These are phyloP conservation scores for Pseudococcus jackbeardsleyi DNA, from an alignment of 2,888 invertebrate species.

Conservation along the genomic window DNA sequence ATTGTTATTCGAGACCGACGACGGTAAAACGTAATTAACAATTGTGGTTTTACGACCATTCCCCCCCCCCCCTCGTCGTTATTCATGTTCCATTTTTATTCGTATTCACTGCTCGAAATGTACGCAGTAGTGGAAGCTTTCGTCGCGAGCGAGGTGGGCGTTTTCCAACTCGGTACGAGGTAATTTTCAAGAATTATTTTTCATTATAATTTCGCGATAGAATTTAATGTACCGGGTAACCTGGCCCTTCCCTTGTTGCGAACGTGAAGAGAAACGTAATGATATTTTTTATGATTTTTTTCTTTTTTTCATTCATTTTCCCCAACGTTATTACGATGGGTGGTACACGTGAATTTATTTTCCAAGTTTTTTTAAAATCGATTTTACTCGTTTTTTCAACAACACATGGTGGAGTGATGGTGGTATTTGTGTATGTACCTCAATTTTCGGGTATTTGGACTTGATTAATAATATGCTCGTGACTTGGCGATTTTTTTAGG, in stretches of 20 bases:
- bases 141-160: neutral
- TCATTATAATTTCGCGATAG: neutral
- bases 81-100: neutral
- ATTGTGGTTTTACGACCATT: constrained; percentile 3
- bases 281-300: too few species aligned
- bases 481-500: too few species aligned
- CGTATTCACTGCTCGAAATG: neutral
- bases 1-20: neutral
- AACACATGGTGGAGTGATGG: too few species aligned
- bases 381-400: too few species aligned
- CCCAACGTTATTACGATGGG: too few species aligned
- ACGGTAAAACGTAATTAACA: neutral
- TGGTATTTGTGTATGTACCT: too few species aligned
- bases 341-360: too few species aligned
- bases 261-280: too few species aligned
- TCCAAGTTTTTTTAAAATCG: too few species aligned
- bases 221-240: neutral
- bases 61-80: neutral
- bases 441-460: too few species aligned
- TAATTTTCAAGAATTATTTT: neutral
- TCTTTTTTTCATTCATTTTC: too few species aligned
- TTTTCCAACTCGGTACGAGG: neutral
- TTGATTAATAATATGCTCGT: too few species aligned
- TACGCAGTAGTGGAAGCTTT: neutral
- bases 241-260: neutral